Evolutionary conservation across 92 coral and sea anemone species (phyloP).

Genomic region (Paramuricea clavata): DNA sequence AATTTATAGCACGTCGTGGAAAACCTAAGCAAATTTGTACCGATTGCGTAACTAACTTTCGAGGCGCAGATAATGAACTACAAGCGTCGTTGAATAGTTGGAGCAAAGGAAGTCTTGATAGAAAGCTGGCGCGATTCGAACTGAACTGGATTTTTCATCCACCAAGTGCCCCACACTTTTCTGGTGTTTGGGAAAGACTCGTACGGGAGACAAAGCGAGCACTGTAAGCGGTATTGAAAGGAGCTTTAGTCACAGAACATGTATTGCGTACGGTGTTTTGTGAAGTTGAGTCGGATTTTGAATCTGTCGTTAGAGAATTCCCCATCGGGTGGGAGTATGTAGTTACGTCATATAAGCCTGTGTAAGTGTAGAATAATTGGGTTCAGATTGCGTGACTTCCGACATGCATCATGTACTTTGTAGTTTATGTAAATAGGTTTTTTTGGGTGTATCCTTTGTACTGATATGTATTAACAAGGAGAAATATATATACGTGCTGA

Average conservation of each 20-base stretch:
- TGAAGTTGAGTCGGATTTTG: slow-evolving; percentile 70
- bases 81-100: background rate
- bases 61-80: slow-evolving; percentile 13
- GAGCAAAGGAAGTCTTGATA: slow-evolving; percentile 37
- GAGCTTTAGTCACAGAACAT: slow-evolving; percentile 60
- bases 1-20: no score
- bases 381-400: no score
- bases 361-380: no score
- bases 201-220: slow-evolving; percentile 54
- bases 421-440: no score
- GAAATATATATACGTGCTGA: no score
- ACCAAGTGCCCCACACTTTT: slow-evolving; percentile 67
- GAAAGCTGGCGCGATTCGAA: slow-evolving; percentile 52
- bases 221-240: background rate
- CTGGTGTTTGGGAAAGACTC: slow-evolving; percentile 76
- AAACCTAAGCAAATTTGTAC: slow-evolving; percentile 12
- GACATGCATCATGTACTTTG: no score
- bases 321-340: no score
- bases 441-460: no score
- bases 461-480: no score
- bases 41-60: slow-evolving; percentile 12
- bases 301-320: no score
- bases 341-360: no score
- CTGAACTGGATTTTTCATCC: slow-evolving; percentile 68
- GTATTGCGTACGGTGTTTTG: slow-evolving; percentile 66